Evolutionary conservation across 2,888 invertebrate species (phyloP).

Genomic region (Pteria penguin): DNA sequence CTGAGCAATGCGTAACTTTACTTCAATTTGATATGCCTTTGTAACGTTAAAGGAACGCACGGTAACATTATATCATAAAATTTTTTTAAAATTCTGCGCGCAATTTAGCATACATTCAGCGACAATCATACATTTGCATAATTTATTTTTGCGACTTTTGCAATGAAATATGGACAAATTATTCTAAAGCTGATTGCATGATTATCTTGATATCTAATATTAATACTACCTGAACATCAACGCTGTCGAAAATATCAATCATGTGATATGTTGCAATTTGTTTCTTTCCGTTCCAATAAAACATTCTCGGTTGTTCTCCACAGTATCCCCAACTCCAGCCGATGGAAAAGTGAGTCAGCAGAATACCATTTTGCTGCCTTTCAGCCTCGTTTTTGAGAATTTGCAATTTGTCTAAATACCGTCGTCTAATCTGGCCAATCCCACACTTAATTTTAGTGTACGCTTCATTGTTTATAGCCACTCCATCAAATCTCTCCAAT

Average conservation of each 20-base stretch:
- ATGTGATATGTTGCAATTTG: slow-evolving; percentile 50
- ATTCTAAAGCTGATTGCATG: no score
- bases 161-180: no score
- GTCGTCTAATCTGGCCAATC: slow-evolving; percentile 12
- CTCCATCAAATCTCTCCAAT: slow-evolving; percentile 53
- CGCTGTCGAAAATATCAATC: slow-evolving; percentile 64
- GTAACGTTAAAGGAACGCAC: no score
- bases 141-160: no score
- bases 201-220: no score
- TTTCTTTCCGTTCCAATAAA: slow-evolving; percentile 53
- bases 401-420: slow-evolving; percentile 48
- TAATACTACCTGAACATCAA: slow-evolving; percentile 62
- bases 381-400: slow-evolving; percentile 46
- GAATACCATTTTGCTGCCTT: slow-evolving; percentile 47
- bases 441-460: slow-evolving; percentile 51
- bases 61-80: no score
- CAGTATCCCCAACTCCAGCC: slow-evolving; percentile 61
- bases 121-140: no score
- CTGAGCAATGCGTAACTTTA: no score
- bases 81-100: no score
- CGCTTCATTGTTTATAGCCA: slow-evolving; percentile 60
- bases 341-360: slow-evolving; percentile 57
- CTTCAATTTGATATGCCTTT: no score
- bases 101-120: no score
- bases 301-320: slow-evolving; percentile 23